Evolutionary conservation across 2,888 invertebrate species (phyloP).

Genomic region (Cartodere bifasciata): DNA sequence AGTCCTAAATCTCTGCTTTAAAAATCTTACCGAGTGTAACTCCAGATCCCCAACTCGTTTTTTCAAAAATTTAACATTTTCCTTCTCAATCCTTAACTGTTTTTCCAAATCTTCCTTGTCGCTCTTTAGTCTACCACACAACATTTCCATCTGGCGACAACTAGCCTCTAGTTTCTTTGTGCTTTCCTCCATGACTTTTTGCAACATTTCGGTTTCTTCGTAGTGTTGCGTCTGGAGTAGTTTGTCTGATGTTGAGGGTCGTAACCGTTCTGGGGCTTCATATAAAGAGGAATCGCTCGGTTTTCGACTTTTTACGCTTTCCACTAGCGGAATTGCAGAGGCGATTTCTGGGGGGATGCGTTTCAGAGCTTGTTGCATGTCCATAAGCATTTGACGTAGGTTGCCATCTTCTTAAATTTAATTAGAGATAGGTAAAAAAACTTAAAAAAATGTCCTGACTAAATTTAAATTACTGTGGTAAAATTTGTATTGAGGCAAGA

Average conservation of each 20-base stretch:
- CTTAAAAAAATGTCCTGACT: neutral
- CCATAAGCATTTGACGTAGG: constrained; percentile 28
- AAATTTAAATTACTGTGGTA: constrained; percentile 1
- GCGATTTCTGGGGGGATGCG: constrained; percentile 31
- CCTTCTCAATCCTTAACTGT: constrained; percentile 24
- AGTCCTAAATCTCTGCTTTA: too few relatives aligned
- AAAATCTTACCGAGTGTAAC: constrained; percentile 24
- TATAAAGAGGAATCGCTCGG: too few relatives aligned
- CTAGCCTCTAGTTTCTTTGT: constrained; percentile 29
- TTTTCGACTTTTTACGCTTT: too few relatives aligned
- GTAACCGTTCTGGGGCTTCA: constrained; percentile 15
- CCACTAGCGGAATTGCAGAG: constrained; percentile 24
- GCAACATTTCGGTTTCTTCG: constrained; percentile 26
- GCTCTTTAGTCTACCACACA: constrained; percentile 27
- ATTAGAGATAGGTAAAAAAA: neutral
- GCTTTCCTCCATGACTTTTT: constrained; percentile 29
- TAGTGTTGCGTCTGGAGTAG: constrained; percentile 23
- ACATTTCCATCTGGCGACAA: constrained; percentile 30
- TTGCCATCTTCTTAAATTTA: constrained; percentile 24
- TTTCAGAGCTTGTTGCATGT: constrained; percentile 31
- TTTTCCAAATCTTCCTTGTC: constrained; percentile 29
- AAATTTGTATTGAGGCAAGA: neutral
- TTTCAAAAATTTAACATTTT: constrained; percentile 22
- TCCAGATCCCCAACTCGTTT: constrained; percentile 26
- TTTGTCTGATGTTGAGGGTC: constrained; percentile 10